Evolutionary conservation across 2,113 vertebrate genomes (phyloP).

Genomic region (Pardalotus punctatus): DNA sequence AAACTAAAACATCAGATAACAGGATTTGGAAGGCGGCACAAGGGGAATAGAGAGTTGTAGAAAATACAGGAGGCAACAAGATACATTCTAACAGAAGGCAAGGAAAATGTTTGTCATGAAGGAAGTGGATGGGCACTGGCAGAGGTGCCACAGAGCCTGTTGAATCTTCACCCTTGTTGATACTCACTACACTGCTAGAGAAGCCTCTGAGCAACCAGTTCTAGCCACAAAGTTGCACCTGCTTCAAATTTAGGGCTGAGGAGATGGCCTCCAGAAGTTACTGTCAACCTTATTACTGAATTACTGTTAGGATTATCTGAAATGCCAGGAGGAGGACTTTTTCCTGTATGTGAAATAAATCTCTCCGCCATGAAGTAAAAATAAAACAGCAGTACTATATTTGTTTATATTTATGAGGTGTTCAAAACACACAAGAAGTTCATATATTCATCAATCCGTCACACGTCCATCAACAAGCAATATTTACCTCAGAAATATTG

Average conservation of each 20-base stretch:
- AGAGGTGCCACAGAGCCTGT: neutral
- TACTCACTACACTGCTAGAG: neutral
- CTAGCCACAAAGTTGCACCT: neutral
- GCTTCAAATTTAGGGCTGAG: neutral
- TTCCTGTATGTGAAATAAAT: neutral
- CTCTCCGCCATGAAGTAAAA: neutral
- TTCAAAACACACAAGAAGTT: neutral
- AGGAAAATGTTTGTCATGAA: neutral
- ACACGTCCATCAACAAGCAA: neutral
- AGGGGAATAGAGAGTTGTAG: neutral
- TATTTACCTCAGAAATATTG: neutral
- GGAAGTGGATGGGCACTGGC: neutral
- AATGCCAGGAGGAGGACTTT: neutral
- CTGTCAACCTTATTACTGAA: neutral
- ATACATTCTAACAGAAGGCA: neutral
- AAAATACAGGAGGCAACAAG: neutral
- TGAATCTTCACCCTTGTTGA: neutral
- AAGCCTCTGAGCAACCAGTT: neutral
- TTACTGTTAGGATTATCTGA: neutral
- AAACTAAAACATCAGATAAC: neutral
- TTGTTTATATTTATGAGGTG: neutral
- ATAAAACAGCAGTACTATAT: neutral
- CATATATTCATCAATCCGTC: neutral
- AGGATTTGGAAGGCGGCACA: neutral
- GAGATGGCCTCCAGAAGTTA: neutral